phyloP scores from a whole-genome alignment of 2,113 vertebrate genomes.

The Cariama cristata region DNA sequence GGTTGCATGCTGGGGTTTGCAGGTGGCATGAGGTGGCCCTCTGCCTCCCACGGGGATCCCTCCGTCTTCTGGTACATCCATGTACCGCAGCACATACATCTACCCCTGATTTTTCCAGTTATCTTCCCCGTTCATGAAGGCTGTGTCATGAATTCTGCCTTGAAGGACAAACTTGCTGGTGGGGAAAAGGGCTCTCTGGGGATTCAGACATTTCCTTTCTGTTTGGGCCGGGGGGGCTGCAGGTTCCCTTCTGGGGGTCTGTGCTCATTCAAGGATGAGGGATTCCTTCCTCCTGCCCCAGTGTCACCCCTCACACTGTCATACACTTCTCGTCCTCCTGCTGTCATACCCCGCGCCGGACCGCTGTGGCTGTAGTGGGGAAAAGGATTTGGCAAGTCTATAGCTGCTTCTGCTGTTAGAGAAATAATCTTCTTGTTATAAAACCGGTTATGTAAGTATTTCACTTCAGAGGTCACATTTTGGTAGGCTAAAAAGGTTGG shows the following conservation, averaged over 20 bases:
- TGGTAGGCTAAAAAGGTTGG: not conserved
- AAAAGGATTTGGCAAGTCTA: not conserved
- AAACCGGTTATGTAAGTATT: slow-evolving; percentile 42
- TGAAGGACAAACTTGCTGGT: not conserved
- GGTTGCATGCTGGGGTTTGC: accelerated
- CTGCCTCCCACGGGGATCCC: not conserved
- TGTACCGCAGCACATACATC: not conserved
- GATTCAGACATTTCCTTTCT: not conserved
- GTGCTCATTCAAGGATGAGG: not conserved
- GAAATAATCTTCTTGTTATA: slow-evolving; percentile 27
- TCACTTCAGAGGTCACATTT: slow-evolving; percentile 37
- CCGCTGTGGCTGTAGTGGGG: not conserved
- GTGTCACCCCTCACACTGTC: not conserved
- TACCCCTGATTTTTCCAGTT: not conserved
- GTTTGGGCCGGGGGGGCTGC: not conserved
- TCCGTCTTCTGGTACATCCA: not conserved
- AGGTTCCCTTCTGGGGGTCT: not conserved
- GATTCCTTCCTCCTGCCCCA: not conserved
- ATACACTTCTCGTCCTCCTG: not conserved
- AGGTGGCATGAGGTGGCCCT: not conserved
- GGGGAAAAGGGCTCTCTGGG: not conserved
- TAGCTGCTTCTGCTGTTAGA: not conserved
- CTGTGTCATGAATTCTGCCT: not conserved
- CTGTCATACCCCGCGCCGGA: not conserved
- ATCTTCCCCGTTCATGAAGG: not conserved